Conservation (phyloP, 2,888 invertebrate genomes). For the Limnephilus lunatus region DNA sequence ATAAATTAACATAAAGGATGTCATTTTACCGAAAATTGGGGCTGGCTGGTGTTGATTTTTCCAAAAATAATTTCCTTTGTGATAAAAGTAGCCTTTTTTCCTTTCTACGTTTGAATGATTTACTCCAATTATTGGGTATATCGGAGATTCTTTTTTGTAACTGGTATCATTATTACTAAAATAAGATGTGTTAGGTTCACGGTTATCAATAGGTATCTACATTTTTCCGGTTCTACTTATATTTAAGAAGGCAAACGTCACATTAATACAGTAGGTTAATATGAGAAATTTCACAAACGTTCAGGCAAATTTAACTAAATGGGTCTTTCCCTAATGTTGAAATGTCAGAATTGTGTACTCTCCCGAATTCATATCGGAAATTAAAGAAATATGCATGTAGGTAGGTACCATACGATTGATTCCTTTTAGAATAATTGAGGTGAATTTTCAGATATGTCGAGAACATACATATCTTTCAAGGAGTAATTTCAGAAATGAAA, state of each 20-base stretch:
- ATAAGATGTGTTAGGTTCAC: background rate
- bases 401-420: background rate
- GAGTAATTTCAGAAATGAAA: no score
- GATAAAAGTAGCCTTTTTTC: background rate
- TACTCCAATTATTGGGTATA: background rate
- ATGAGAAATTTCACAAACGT: no score
- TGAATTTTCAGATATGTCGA: background rate
- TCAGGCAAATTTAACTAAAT: no score
- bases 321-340: background rate
- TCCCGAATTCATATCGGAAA: background rate
- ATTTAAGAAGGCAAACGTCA: background rate
- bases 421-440: background rate
- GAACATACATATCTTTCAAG: no score
- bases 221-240: background rate
- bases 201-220: background rate
- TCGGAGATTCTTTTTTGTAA: background rate
- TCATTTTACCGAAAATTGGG: background rate
- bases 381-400: background rate
- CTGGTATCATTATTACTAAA: no score
- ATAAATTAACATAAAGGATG: background rate
- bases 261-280: background rate
- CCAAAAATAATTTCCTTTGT: background rate
- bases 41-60: background rate
- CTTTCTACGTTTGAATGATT: no score
- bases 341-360: no score